phyloP scores from a whole-genome alignment of 2,888 invertebrate species.

The Eubasilissa splendida region DNA sequence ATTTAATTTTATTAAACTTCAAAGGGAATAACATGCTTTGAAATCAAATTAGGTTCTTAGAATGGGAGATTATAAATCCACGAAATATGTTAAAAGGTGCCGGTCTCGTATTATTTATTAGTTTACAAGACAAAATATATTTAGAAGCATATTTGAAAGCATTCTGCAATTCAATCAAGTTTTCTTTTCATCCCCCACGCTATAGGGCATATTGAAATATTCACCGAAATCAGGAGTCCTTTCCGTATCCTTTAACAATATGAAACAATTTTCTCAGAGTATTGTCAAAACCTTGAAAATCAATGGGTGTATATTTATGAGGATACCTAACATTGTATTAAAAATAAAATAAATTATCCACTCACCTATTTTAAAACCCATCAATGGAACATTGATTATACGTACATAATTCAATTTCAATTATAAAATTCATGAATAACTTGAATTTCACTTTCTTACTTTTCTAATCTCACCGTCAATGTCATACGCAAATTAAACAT shows the following conservation, averaged over 20 bases:
- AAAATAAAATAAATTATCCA: no score
- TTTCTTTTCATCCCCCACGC: background rate
- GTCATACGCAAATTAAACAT: no score
- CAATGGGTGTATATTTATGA: no score
- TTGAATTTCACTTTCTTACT: no score
- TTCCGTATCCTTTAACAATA: background rate
- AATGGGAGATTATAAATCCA: background rate
- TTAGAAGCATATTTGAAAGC: background rate
- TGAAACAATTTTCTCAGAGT: constrained; percentile 2
- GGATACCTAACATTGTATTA: no score
- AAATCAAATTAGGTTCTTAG: background rate
- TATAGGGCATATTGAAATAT: background rate
- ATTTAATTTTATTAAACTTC: no score
- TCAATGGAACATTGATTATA: no score
- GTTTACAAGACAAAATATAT: background rate
- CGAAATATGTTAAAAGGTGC: background rate
- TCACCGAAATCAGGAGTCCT: background rate
- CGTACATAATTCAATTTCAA: no score
- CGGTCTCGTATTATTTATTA: background rate
- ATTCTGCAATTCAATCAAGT: background rate
- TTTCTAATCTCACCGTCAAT: no score
- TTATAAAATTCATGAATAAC: no score
- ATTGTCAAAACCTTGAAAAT: background rate
- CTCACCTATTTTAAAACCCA: no score
- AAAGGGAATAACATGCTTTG: no score